Conservation (phyloP, 2,888 invertebrate genomes). For the Heliconius erato region DNA sequence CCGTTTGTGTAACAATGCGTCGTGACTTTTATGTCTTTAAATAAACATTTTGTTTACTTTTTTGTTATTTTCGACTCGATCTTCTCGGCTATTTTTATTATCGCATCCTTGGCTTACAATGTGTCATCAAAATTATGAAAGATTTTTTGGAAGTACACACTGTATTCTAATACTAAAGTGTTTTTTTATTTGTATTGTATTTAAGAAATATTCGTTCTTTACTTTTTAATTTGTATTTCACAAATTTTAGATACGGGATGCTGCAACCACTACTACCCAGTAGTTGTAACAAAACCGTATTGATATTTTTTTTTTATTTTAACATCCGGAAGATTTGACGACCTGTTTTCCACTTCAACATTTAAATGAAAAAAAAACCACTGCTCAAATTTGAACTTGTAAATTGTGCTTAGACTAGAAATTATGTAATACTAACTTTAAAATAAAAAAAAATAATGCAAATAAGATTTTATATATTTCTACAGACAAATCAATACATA, state of each 20-base stretch:
- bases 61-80: constrained; percentile 61
- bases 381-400: neutral
- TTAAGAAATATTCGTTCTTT: neutral
- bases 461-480: neutral
- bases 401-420: neutral
- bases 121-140: neutral
- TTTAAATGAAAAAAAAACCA: neutral
- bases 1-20: constrained; percentile 81
- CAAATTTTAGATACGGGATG: neutral
- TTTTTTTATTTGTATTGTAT: neutral
- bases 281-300: too few relatives aligned
- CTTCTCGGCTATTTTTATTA: constrained; percentile 44
- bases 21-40: constrained; percentile 76
- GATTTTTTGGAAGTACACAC: neutral
- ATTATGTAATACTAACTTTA: neutral
- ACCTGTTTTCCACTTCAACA: too few relatives aligned
- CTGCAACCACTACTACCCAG: too few relatives aligned
- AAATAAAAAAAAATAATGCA: too few relatives aligned
- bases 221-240: neutral
- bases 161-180: neutral
- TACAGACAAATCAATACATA: neutral
- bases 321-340: too few relatives aligned
- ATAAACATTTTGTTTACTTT: constrained; percentile 72
- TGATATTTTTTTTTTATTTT: too few relatives aligned
- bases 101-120: neutral